Conservation (phyloP, 2,113 vertebrate species). For the Bos indicus region DNA sequence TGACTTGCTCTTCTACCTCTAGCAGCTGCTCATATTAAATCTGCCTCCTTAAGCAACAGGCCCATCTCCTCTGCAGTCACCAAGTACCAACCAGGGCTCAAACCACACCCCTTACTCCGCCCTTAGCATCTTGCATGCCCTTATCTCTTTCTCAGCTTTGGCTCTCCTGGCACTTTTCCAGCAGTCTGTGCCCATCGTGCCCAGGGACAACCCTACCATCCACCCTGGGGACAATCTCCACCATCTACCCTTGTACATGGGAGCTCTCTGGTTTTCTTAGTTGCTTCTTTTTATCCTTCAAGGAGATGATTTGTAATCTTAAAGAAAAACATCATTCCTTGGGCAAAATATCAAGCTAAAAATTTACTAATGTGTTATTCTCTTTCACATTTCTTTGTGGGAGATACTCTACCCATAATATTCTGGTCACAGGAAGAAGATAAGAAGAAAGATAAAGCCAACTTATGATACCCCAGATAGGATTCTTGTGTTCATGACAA, state of each 20-base stretch:
- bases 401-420: neutral
- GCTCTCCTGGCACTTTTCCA: neutral
- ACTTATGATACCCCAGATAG: neutral
- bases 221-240: neutral
- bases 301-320: neutral
- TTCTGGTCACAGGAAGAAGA: neutral
- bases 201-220: neutral
- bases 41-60: neutral
- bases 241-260: neutral
- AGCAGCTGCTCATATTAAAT: neutral
- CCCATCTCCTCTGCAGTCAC: neutral
- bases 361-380: neutral
- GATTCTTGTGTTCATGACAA: neutral
- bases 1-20: neutral
- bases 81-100: neutral
- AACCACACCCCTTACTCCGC: too few species aligned
- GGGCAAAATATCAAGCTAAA: neutral
- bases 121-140: neutral
- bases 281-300: neutral
- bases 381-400: slow-evolving; percentile 14
- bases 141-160: neutral
- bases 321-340: neutral
- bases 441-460: neutral
- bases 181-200: neutral
- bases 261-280: neutral